Evolutionary conservation across 2,113 vertebrate species (phyloP), one percentile per base, ranked within the genome.

Genomic region (Grammomys surdaster): DNA sequence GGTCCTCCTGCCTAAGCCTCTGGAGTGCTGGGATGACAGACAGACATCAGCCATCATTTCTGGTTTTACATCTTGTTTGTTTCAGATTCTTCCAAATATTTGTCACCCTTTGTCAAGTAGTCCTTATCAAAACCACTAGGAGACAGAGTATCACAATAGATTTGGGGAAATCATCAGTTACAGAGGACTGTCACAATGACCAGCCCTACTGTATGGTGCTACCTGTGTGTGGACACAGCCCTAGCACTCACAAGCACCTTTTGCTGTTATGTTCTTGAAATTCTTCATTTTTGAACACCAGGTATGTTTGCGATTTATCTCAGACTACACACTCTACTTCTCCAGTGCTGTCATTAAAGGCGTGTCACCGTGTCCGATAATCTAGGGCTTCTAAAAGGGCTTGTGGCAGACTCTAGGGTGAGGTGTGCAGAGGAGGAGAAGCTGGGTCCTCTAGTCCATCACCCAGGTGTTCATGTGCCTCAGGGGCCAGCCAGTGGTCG

Each of bases 161-260:
- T 48, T n/a, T 31, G 12, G 26, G 43, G n/a, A 48, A 87, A 26
- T 51, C 40, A 40, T 14, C 1, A 33, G 54, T 54, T 56, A 8
- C 20, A 51, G 0, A 40, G 77, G 69, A n/a, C 58, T 17, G 11
- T 51, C 10, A 73, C 67, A 33, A 20, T 13, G 73, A 46, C 17
- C 72, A 22, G 54, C 7, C 0, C 19, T 8, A 20, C 17, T 0
- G 1, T 51, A 17, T 3, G 13, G 13, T 46, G 22, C 56, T 28
- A 16, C 43, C 7, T 13, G 40, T 1, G 1, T 12, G 22, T 20
- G 3, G 58, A 56, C 2, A 24, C 1, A 72, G n/a, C 7, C 46
- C n/a, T 22, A 3, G 10, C 11, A 72, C 22, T 51, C 4, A 19
- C 11, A 63, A 93, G 51, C 26, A 40, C 26, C 60, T 33, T 1